Evolutionary conservation across 2,888 invertebrate species (phyloP).

Genomic region (Melieria omissa): DNA sequence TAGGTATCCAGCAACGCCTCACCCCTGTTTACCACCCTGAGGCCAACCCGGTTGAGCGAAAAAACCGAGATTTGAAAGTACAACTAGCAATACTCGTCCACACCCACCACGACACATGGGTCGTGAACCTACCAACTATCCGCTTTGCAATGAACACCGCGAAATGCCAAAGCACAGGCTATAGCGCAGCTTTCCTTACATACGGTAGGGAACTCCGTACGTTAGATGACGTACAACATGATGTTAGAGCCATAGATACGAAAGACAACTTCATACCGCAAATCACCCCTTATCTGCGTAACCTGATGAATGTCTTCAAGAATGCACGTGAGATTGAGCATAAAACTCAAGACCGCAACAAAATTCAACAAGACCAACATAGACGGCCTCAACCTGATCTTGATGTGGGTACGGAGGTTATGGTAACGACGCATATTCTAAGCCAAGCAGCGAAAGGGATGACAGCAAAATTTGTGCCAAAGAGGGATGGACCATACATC

Average conservation of each 20-base stretch:
- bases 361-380: not conserved
- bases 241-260: slow-evolving; percentile 48
- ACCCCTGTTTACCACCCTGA: too few relatives aligned
- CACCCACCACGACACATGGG: slow-evolving; percentile 26
- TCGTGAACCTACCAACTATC: slow-evolving; percentile 45
- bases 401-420: not conserved
- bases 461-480: not conserved
- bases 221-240: slow-evolving; percentile 51
- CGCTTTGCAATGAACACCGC: slow-evolving; percentile 18
- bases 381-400: not conserved
- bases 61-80: slow-evolving; percentile 32
- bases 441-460: slow-evolving; percentile 5
- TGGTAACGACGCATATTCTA: not conserved
- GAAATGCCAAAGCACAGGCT: slow-evolving; percentile 13
- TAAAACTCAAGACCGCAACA: not conserved
- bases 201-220: slow-evolving; percentile 59
- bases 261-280: slow-evolving; percentile 47
- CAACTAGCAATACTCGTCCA: slow-evolving; percentile 34
- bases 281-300: slow-evolving; percentile 39
- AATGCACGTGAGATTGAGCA: not conserved
- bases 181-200: slow-evolving; percentile 2
- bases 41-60: too few relatives aligned
- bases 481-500: not conserved
- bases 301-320: slow-evolving; percentile 5
- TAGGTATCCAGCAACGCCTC: too few relatives aligned